Percentiles rank a stretch among this genome's conserved stretches.
Conservation (phyloP, 53 echinoderm and acorn worm genomes). For the Echinometra lucunter region DNA sequence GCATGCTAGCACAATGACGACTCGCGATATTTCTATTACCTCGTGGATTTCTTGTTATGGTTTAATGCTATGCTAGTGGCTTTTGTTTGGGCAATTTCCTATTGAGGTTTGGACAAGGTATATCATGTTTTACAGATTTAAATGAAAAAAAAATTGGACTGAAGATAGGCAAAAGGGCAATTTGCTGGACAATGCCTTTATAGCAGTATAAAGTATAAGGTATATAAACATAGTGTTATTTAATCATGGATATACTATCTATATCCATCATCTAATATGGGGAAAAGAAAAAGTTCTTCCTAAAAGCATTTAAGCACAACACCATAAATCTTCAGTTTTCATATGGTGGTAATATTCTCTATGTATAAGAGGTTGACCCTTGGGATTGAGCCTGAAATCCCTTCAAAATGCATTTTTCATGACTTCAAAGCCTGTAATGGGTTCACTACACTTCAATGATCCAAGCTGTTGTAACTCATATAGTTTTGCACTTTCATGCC, state of each 20-base stretch:
- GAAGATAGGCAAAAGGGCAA: neutral
- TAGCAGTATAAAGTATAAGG: neutral
- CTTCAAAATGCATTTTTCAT: neutral
- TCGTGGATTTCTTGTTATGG: neutral
- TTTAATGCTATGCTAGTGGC: neutral
- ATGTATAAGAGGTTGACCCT: neutral
- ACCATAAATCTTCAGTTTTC: neutral
- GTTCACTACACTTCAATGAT: neutral
- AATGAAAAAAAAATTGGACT: neutral
- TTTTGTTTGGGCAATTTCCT: conserved; percentile 5
- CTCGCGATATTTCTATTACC: neutral
- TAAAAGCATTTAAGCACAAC: neutral
- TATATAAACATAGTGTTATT: neutral
- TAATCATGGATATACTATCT: too few relatives aligned
- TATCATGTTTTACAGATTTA: neutral
- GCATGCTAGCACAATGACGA: neutral
- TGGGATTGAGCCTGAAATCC: neutral
- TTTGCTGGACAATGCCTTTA: neutral
- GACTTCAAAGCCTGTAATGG: neutral
- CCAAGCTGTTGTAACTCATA: neutral
- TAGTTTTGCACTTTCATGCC: neutral
- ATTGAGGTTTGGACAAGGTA: conserved; percentile 9
- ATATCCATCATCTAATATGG: too few relatives aligned
- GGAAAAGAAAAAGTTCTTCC: neutral
- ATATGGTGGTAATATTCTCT: neutral